Percentiles rank a stretch among this genome's conserved stretches.
Evolutionary conservation across 2,888 invertebrate genomes (phyloP).

Genomic region (Tipula unca): DNA sequence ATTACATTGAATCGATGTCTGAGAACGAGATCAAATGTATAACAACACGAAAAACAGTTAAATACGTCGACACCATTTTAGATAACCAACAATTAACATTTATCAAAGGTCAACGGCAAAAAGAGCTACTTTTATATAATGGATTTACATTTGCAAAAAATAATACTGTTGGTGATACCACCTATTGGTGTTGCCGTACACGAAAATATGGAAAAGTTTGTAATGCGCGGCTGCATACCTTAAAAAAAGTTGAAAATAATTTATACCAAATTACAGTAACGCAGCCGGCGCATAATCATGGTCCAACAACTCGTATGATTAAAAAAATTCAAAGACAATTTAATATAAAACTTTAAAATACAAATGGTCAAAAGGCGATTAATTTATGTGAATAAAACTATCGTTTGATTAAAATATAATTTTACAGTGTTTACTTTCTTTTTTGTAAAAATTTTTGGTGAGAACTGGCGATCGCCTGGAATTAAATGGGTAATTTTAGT

Average conservation of each 20-base stretch:
- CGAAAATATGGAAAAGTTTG: conserved; percentile 31
- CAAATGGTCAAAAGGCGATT: too few species aligned
- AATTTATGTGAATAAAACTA: too few species aligned
- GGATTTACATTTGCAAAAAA: conserved; percentile 40
- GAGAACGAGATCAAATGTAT: not conserved
- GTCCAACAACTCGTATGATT: conserved; percentile 32
- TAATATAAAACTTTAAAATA: not conserved
- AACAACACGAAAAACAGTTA: not conserved
- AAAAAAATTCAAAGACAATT: conserved; percentile 26
- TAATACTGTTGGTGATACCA: conserved; percentile 33
- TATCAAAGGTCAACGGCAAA: conserved; percentile 38
- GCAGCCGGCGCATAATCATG: conserved; percentile 37
- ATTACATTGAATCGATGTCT: not conserved
- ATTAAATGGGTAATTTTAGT: too few species aligned
- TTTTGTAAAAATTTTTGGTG: too few species aligned
- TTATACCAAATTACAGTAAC: conserved; percentile 35
- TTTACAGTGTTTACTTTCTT: too few species aligned
- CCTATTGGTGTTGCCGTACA: conserved; percentile 40
- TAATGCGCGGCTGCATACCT: conserved; percentile 33
- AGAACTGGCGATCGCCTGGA: too few species aligned
- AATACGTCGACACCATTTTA: not conserved
- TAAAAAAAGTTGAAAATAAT: conserved; percentile 33
- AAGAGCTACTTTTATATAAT: conserved; percentile 33
- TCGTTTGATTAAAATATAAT: not conserved
- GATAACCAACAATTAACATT: conserved; percentile 29